Evolutionary conservation across 2,797 vertebrate species (phyloP).

Genomic region (Hypotaenidia okinawae): DNA sequence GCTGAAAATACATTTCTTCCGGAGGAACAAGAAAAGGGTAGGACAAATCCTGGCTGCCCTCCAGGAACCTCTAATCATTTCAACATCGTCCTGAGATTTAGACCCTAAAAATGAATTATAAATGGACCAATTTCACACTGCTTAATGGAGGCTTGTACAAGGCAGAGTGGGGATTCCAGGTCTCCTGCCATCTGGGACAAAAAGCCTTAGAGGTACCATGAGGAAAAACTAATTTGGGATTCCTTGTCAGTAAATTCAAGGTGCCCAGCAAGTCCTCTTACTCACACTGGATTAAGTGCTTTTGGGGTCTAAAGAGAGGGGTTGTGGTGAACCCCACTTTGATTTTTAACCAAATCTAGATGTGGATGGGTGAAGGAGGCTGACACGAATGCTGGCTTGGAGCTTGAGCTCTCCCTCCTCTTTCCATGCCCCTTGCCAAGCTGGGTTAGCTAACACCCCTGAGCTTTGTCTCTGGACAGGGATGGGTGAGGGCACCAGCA

Average conservation of each 20-base stretch:
- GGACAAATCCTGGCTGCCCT: slow-evolving; percentile 32
- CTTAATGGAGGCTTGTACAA: slow-evolving; percentile 15
- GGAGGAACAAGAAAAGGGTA: slow-evolving; percentile 30
- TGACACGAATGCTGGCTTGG: neutral
- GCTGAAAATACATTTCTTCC: slow-evolving; percentile 51
- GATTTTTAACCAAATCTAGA: neutral
- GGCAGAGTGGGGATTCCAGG: neutral
- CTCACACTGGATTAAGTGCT: neutral
- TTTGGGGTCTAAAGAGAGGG: neutral
- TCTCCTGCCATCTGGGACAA: neutral
- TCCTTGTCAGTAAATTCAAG: neutral
- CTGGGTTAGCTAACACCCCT: neutral
- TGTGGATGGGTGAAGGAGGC: neutral
- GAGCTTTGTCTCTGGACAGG: too few species aligned
- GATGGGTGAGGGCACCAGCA: neutral
- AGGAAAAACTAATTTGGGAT: neutral
- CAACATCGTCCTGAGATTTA: slow-evolving; percentile 51
- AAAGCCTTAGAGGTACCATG: neutral
- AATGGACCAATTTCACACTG: slow-evolving; percentile 24
- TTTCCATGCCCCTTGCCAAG: neutral
- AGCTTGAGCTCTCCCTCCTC: neutral
- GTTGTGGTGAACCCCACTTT: neutral
- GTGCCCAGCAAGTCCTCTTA: neutral
- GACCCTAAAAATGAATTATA: slow-evolving; percentile 55
- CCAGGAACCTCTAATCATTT: slow-evolving; percentile 43